phyloP scores from a whole-genome alignment of 2,797 vertebrate genomes.

The Siniperca scherzeri region DNA sequence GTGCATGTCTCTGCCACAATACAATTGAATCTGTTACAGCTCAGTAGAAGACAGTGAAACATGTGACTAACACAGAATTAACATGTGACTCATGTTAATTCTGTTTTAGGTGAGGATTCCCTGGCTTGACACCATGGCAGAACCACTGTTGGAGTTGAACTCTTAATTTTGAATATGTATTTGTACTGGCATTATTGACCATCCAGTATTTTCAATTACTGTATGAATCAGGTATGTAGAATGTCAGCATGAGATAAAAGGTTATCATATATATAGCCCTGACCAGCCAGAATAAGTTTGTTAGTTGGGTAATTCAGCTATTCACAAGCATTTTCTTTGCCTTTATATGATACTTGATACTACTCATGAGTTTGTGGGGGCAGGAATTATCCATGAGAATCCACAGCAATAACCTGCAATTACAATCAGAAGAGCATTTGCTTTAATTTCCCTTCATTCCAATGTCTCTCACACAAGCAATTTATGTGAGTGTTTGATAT shows the following conservation, averaged over 20 bases:
- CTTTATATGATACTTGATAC: slow-evolving; percentile 31
- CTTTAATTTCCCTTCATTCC: slow-evolving; percentile 12
- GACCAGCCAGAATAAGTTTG: slow-evolving; percentile 1
- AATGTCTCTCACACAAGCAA: background rate
- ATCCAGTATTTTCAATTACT: background rate
- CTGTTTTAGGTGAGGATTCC: background rate
- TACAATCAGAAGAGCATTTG: slow-evolving; percentile 39
- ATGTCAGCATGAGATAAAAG: background rate
- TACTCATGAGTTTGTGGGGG: background rate
- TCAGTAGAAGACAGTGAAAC: background rate
- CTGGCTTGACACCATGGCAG: background rate
- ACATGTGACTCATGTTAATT: slow-evolving; percentile 16
- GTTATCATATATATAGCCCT: background rate
- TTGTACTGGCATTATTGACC: background rate
- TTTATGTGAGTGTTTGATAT: slow-evolving; percentile 17
- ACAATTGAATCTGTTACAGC: slow-evolving; percentile 22
- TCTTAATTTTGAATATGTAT: background rate
- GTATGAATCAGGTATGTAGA: background rate
- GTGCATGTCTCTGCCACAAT: slow-evolving; percentile 22
- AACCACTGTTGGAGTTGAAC: background rate
- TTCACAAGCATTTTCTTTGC: slow-evolving; percentile 9
- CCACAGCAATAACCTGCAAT: slow-evolving; percentile 28
- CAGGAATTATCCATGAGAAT: slow-evolving; percentile 15
- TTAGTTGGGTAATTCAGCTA: background rate
- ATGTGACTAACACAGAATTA: slow-evolving; percentile 6